Base-by-base conservation (phyloP, 1,140 invertebrate species). In the Drosophila mojavensis region DNA sequence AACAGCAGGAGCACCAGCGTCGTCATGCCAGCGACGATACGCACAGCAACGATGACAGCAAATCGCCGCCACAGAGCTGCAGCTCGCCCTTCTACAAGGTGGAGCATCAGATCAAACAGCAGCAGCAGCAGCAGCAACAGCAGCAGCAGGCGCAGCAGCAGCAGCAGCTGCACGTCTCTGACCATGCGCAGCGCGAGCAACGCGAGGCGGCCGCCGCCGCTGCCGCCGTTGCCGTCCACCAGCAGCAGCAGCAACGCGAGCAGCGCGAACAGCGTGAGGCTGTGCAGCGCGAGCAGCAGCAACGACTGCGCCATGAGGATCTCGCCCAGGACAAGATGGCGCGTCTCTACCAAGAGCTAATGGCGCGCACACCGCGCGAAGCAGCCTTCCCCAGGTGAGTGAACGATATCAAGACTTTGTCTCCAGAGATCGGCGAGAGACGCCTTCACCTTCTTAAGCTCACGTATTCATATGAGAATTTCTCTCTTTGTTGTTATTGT, bases 311-410 rank as follows among this genome's bases (percentile, higher is more conserved):
- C 85, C 97, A 98, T 91, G 97, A 98, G 91, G 97, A 98, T 93
- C 97, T 98, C 93, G 96, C 98, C 50, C 98, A 98, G 93, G 98
- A 99, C 91, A 98, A 99, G 93, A 97, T 99, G 78, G 96, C 98
- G 13, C 95, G 97, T 86, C 98, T 99, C 83, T 99, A 99, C 92
- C 97, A 99, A 81, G 98, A 99, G 92, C 94, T 99, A 15, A 97
- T 98, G 95, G 94, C 95, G 72, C 94, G 95, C 26, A 95, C 94
- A 48, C 95, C 94, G 15, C 93, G 95, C 15, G 96, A 96, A 60
- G 95, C 94, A 51, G 94, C 94, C 7, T 96, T 96, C 84, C 95
- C 95, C 82, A 94, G 95, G 96, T 96, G 93, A 93, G 93, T 93
- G 28, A 5, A 3, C 4, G 28, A 6, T 4, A 30, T 5, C 3